Base-by-base conservation (phyloP, 2,888 invertebrate genomes). In the Drosophila kambysellisi region DNA sequence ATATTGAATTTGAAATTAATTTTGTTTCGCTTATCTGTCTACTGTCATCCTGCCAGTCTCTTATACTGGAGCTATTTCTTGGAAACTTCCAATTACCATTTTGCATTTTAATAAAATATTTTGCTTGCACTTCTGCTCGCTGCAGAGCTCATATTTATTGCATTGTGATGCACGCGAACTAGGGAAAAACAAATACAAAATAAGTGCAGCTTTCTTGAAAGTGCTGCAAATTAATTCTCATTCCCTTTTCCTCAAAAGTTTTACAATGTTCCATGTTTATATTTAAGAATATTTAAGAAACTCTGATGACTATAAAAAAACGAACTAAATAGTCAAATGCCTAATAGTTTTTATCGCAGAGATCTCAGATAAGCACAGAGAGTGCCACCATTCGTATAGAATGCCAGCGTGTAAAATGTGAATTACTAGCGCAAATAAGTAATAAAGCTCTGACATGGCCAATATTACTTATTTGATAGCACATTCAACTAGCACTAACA, bases 1-100 rank as follows among this genome's bases (percentile, higher is more conserved):
- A 62, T 65, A 66, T 66, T 71, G 62, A 65, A 74, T 66, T 64
- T 66, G 59, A 81, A 88, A 81, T 83, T 78, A 72, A 87, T 88
- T 82, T 75, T 53, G 57, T 37, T 64, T 58, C 37, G 64, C 77
- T 77, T 75, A 82, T 88, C 82, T 82, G 81, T 78, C 48, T 72
- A 53, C 77, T 65, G 54, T 72, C 67, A 9, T 35, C 56, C 64
- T 51, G 56, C 15, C 43, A 48, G 17, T 11, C 57, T 11, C 57
- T 51, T 64, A 35, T 58, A 61, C 58, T 54, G 33, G 9, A 50
- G 62, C 59, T 32, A 37, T 60, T 50, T 20, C 43, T 50, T 69
- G 59, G 52, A 52, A 48, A 59, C 32, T 73, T 76, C 54, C 68
- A 73, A 72, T 79, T 82, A 59, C 70, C 57, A 58, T 71, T 88